Conservation (phyloP, 1,140 invertebrate species). For the Psix sp. region DNA sequence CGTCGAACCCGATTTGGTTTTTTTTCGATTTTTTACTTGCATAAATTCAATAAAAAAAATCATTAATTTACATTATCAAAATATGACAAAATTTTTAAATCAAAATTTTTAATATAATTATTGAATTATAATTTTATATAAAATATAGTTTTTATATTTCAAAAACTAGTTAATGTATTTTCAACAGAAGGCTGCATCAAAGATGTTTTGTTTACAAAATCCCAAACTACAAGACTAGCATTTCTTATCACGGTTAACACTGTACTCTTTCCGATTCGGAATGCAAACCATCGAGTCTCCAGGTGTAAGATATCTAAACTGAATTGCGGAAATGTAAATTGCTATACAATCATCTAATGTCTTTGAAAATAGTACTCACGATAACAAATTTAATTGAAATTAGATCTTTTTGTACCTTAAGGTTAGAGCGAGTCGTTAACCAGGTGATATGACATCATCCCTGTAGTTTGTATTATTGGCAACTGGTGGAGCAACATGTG, state of each 20-base stretch:
- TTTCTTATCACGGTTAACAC: not conserved
- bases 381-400: not conserved
- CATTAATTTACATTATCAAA: no score
- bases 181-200: not conserved
- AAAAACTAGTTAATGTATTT: no score
- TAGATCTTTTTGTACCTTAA: conserved; percentile 1
- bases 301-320: conserved; percentile 5
- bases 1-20: no score
- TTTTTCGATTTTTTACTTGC: no score
- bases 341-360: not conserved
- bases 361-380: not conserved
- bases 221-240: conserved; percentile 1
- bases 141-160: no score
- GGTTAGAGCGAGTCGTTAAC: conserved; percentile 10
- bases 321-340: not conserved
- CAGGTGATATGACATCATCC: conserved; percentile 4
- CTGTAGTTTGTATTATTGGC: conserved; percentile 3
- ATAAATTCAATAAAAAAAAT: no score
- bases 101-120: no score
- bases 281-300: conserved; percentile 11
- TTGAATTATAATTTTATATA: no score
- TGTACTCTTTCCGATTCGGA: not conserved
- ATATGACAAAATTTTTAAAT: no score
- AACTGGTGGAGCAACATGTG: conserved; percentile 2
- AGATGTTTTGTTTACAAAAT: not conserved